Percentiles rank a stretch among this genome's conserved stretches.
Conservation (phyloP, 2,888 invertebrate species). For the Drosophila gaucha region DNA sequence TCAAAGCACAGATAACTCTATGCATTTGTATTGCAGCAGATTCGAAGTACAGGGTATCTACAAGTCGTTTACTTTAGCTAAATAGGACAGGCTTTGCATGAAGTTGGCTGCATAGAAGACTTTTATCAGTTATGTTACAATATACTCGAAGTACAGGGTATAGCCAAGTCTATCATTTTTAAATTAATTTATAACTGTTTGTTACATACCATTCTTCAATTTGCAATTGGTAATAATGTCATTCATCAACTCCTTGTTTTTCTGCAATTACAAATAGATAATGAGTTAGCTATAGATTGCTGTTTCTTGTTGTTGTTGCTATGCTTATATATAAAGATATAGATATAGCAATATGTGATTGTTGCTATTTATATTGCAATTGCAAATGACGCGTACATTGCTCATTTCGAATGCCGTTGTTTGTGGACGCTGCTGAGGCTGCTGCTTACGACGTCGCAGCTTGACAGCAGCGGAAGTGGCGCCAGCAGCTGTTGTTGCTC, state of each 20-base stretch:
- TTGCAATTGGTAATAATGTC: slow-evolving; percentile 89
- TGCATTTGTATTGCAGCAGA: no score
- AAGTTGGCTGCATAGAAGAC: no score
- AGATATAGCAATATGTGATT: slow-evolving; percentile 3
- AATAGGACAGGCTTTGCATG: no score
- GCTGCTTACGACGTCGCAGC: slow-evolving; percentile 48
- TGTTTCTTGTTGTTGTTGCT: background rate
- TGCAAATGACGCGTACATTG: slow-evolving; percentile 53
- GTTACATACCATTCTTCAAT: slow-evolving; percentile 88
- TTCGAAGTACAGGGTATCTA: background rate
- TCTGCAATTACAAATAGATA: slow-evolving; percentile 86
- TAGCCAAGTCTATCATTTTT: background rate
- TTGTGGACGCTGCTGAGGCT: slow-evolving; percentile 62
- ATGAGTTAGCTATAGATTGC: slow-evolving; percentile 1
- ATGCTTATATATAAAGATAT: background rate
- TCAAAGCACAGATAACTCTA: background rate
- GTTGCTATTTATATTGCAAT: slow-evolving; percentile 1
- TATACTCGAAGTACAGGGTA: background rate
- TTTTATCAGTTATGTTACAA: no score
- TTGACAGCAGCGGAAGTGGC: slow-evolving; percentile 57
- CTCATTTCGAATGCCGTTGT: slow-evolving; percentile 70
- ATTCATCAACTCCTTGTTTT: slow-evolving; percentile 91
- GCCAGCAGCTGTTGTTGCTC: slow-evolving; percentile 27
- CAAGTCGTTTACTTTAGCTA: no score
- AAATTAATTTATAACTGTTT: background rate